Base-by-base conservation (phyloP, 2,888 invertebrate genomes). In the Leuctra nigra region DNA sequence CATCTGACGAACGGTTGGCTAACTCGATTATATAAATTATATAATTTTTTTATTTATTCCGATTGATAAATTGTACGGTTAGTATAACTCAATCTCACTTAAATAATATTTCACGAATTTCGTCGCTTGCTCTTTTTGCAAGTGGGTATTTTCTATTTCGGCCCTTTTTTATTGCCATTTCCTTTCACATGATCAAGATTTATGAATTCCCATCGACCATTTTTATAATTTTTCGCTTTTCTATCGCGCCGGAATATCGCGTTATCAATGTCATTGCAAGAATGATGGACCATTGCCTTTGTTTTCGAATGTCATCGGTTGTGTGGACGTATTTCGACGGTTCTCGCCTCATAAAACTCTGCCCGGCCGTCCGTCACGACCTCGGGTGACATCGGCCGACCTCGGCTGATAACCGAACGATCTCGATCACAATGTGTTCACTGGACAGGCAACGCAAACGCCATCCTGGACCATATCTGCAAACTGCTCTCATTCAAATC, bases 211-310 rank as follows among this genome's bases (percentile, higher is more conserved):
- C 50, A 35, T 16, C 33, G 33, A 50, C 50, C 50, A 50, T 50
- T 50, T 50, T 33, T 50, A 29, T 50, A 50, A 50, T 50, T 50
- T 44, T 50, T 50, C 50, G 50, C 23, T 50, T 50, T 47, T 4
- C n/a, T 50, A 50, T 50, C 50, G 50, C 16, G 50, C 20, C 22
- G 35, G 11, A n/a, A n/a, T n/a, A n/a, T 35, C 22, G 20, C 33
- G 50, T 50, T 50, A 50, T 50, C 50, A 50, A 33, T 35, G 33
- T 44, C 29, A 50, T 16, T 33, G 33, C n/a, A n/a, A 50, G 33
- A 4, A 44, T 50, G 50, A 50, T 50, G 50, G 50, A 35, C 35
- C 50, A 35, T 29, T 33, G 50, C 50, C 35, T 50, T 50, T 50
- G 50, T 50, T 50, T 50, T 29, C 18, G 2, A 35, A 33, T 33